These are phyloP conservation scores for Rhabditophanes sp. DNA, from an alignment of 2,888 invertebrate genomes.

Conservation along the genomic window DNA sequence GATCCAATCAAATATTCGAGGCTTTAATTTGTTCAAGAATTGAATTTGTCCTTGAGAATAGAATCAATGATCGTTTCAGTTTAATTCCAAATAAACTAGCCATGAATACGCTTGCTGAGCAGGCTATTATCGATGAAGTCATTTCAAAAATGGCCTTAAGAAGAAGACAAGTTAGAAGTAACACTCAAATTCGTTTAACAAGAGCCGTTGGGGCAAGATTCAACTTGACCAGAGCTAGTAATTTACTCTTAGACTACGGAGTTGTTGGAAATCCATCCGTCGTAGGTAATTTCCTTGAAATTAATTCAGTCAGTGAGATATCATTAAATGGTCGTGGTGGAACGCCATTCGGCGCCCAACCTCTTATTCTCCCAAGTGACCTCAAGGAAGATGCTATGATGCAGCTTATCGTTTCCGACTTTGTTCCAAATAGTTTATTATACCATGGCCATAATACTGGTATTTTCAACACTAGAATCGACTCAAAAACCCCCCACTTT, in stretches of 20 bases:
- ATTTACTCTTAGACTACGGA: conserved; percentile 33
- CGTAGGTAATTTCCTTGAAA: conserved; percentile 23
- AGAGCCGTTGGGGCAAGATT: no score
- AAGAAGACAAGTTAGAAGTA: no score
- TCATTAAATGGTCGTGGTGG: conserved; percentile 18
- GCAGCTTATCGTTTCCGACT: conserved; percentile 34
- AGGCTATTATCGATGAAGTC: conserved; percentile 25
- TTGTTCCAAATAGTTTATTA: conserved; percentile 35
- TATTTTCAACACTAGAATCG: conserved; percentile 38
- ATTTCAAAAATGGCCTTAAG: conserved; percentile 9
- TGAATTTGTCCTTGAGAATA: conserved; percentile 14
- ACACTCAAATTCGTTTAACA: no score
- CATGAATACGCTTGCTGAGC: conserved; percentile 27
- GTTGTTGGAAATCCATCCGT: conserved; percentile 19
- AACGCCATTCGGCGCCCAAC: conserved; percentile 20
- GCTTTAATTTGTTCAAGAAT: conserved; percentile 13
- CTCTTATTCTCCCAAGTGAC: conserved; percentile 9
- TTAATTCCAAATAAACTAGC: conserved; percentile 25
- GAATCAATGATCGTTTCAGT: conserved; percentile 30
- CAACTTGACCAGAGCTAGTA: conserved; percentile 24
- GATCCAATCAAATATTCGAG: conserved; percentile 15
- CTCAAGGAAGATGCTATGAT: conserved; percentile 16
- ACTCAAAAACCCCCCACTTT: conserved; percentile 37
- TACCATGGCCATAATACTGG: conserved; percentile 40
- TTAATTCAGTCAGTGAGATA: conserved; percentile 30